Evolutionary conservation across 1,140 invertebrate species (phyloP), one percentile per base, ranked within the genome.

Genomic region (Pseudomyrmex pallidus): DNA sequence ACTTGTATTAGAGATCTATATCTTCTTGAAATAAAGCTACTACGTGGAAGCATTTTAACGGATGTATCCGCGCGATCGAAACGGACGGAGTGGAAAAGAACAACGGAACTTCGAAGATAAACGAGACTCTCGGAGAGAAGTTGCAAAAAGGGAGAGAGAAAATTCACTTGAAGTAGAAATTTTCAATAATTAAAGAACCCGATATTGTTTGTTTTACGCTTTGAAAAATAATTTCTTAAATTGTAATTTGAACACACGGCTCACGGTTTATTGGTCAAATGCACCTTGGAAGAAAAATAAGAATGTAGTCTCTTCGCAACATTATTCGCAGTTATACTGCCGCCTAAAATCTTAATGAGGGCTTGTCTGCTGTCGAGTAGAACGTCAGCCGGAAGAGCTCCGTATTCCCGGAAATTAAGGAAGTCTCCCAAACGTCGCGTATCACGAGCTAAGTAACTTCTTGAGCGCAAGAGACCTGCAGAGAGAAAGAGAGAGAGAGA

Each of bases 341-440:
- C 35, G 35, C 76, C 88, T 89, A 88, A 89, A 88, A 89, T 67
- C 74, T 86, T 89, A 89, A 89, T 85, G 87, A 89, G 82, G 74
- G 87, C 87, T 89, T 89, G 87, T 89, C 87, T 82, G 74, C 87
- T 82, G 87, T 88, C 87, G 84, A 89, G 87, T 89, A 88, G 88
- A 89, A 89, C 61, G 84, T 85, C 80, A 88, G 54, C 84, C 87
- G 87, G 87, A 89, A 89, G 84, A 84, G 87, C 66, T 7, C 74
- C 84, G 84, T 67, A 83, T 86, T 85, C 80, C 87, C 84, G 84
- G 87, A 89, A 89, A 89, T 89, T 88, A 89, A 89, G 87, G 62
- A 86, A 89, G 84, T 89, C 87, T 82, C 78, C 78, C 57, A 74
- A 89, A 86, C 82, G 84, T 89, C 87, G 87, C 84, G 84, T 85